phyloP scores from a whole-genome alignment of 1,140 invertebrate species.

The Ctenoplectra terminalis region DNA sequence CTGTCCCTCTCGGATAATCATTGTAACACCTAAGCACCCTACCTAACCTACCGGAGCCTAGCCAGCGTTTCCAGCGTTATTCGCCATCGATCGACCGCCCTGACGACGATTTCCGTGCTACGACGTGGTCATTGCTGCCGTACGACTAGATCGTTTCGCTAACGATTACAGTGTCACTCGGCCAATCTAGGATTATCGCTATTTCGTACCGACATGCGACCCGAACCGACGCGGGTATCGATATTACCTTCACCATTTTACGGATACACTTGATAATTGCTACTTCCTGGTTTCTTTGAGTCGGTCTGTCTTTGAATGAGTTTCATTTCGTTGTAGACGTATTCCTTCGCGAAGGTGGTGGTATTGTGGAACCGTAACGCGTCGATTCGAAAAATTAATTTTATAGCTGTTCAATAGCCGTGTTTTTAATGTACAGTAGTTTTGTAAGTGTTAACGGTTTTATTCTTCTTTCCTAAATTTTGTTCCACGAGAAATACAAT shows the following conservation, averaged over 20 bases:
- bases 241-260: not conserved
- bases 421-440: too few species aligned
- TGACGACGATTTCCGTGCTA: slow-evolving; percentile 71
- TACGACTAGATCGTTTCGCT: slow-evolving; percentile 67
- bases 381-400: too few species aligned
- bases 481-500: too few species aligned
- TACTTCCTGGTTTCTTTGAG: not conserved
- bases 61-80: slow-evolving; percentile 81
- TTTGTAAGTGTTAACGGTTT: too few species aligned
- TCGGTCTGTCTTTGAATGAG: too few species aligned
- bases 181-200: slow-evolving; percentile 59
- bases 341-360: too few species aligned
- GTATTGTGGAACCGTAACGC: too few species aligned
- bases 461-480: too few species aligned
- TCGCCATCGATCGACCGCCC: slow-evolving; percentile 69
- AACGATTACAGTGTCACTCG: slow-evolving; percentile 67
- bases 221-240: not conserved
- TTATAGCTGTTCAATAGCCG: too few species aligned
- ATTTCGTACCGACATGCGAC: slow-evolving; percentile 25
- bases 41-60: slow-evolving; percentile 79
- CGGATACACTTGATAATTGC: not conserved
- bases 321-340: too few species aligned
- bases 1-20: slow-evolving; percentile 83
- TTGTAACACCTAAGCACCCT: slow-evolving; percentile 83
- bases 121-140: slow-evolving; percentile 68